phyloP scores from a whole-genome alignment of 2,113 vertebrate genomes.

The Toxotes jaculatrix region DNA sequence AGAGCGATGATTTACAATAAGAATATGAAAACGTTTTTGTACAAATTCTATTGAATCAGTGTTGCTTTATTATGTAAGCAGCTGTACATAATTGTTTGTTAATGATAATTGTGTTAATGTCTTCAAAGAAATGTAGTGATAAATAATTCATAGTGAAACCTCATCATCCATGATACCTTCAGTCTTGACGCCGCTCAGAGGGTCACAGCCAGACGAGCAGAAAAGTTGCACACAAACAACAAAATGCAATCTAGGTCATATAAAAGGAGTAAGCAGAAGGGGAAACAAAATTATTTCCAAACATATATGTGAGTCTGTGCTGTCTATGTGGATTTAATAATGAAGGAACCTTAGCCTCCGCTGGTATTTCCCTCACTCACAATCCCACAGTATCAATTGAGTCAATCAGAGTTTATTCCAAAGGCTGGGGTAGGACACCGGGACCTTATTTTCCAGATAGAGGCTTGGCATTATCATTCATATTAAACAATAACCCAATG shows the following conservation, averaged over 20 bases:
- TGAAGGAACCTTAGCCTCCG: conserved; percentile 36
- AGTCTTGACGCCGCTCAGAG: background rate
- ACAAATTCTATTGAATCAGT: no score
- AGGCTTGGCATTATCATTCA: conserved; percentile 95
- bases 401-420: conserved; percentile 95
- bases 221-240: conserved; percentile 69
- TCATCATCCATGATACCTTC: background rate
- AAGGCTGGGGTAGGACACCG: conserved; percentile 88
- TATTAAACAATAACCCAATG: conserved; percentile 98
- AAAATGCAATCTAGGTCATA: conserved; percentile 51
- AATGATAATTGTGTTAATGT: background rate
- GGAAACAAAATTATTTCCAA: conserved; percentile 10
- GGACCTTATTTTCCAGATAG: conserved; percentile 91
- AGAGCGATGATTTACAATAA: background rate
- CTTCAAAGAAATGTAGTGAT: background rate
- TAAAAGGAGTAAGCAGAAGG: conserved; percentile 7
- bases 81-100: conserved; percentile 24
- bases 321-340: conserved; percentile 47
- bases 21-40: background rate
- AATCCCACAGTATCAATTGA: conserved; percentile 89
- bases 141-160: background rate
- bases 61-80: background rate
- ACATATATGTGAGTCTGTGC: conserved; percentile 24
- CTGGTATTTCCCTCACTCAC: conserved; percentile 87
- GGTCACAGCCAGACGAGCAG: background rate